phyloP scores from a whole-genome alignment of 2,797 vertebrate species.

The Bufotes viridis region DNA sequence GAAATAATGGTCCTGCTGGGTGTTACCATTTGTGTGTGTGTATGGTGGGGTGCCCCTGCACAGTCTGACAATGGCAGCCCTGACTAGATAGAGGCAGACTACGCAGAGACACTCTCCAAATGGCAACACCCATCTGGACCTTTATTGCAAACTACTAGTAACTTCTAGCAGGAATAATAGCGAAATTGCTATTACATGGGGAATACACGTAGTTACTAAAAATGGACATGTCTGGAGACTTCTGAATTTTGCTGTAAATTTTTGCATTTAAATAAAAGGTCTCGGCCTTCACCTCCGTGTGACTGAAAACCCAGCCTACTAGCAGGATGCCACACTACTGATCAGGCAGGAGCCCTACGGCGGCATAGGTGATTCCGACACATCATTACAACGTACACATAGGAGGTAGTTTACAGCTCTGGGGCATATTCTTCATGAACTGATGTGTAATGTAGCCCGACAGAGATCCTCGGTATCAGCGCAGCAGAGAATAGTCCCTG shows the following conservation, averaged over 20 bases:
- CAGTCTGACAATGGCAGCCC: no score
- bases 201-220: no score
- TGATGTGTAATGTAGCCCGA: constrained; percentile 10
- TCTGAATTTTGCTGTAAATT: neutral
- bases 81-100: no score
- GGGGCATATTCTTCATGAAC: neutral
- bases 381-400: constrained; percentile 18
- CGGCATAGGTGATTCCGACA: constrained; percentile 3
- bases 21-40: no score
- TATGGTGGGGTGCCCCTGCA: no score
- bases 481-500: neutral
- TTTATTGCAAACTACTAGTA: no score
- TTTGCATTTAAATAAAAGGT: neutral
- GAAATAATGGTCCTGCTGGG: no score
- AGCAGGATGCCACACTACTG: neutral
- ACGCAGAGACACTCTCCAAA: no score
- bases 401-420: neutral
- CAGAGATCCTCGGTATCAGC: neutral
- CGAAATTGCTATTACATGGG: no score
- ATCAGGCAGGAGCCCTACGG: neutral
- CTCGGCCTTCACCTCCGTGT: neutral
- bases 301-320: neutral
- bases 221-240: no score
- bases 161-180: no score
- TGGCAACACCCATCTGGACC: no score